Percentiles rank a stretch among this genome's conserved stretches.
phyloP scores from a whole-genome alignment of 2,797 vertebrate genomes.

The Aratinga solstitialis region DNA sequence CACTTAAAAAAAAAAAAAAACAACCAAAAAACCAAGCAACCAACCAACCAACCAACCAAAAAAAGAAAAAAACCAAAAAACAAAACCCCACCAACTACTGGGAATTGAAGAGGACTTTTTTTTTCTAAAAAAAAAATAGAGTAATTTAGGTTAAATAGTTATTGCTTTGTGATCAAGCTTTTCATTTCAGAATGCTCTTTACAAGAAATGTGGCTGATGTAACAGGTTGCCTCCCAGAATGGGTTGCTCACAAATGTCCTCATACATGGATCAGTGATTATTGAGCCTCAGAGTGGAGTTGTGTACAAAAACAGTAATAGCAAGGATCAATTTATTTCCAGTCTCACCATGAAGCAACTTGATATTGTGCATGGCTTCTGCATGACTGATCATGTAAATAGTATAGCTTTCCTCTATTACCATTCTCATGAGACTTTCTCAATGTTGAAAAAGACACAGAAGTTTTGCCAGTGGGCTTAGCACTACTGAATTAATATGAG shows the following conservation, averaged over 20 bases:
- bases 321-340: background rate
- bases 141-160: background rate
- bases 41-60: background rate
- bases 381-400: background rate
- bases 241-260: background rate
- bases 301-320: background rate
- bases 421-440: background rate
- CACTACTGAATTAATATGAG: conserved; percentile 22
- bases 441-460: background rate
- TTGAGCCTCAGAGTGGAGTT: background rate
- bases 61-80: no score
- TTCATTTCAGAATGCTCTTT: background rate
- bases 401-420: background rate
- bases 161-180: background rate
- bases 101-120: background rate
- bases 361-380: background rate
- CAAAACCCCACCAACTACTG: background rate
- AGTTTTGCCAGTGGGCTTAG: background rate
- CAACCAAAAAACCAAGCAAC: no score
- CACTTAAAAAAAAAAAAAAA: background rate
- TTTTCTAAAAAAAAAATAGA: background rate
- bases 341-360: background rate
- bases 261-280: background rate
- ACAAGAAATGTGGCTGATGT: background rate
- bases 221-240: background rate